Base-by-base conservation (phyloP, 2,797 vertebrate species). In the Peromyscus attwateri region DNA sequence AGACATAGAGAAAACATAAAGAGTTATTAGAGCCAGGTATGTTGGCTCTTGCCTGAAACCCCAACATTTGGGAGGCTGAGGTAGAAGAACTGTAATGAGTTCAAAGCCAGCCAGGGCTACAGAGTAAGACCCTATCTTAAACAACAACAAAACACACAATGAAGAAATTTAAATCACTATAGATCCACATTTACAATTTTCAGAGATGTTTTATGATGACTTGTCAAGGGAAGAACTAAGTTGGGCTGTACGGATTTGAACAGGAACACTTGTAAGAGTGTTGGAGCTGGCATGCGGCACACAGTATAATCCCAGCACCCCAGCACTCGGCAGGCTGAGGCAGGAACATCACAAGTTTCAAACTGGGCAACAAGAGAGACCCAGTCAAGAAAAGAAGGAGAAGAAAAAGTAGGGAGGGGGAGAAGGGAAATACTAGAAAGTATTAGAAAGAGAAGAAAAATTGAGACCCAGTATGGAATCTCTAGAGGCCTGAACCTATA, bases 321-420 rank as follows among this genome's bases (percentile, higher is more conserved):
- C n/a, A 43, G 70, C 25, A 88, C 6, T 13, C 5, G 34, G 52
- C 14, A 55, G 14, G 52, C 52, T 55, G 52, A 55, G 52, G 52
- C 52, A 57, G 87, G n/a, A 75, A 27, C 49, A 31, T 75, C 29
- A 43, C 37, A 60, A 21, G 3, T 43, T 88, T 43, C 52, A 10
- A 40, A 16, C 52, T 14, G 52, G 70, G 10, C 3, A 9, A 60
- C 0, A 60, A 43, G 9, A 73, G 70, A 75, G 70, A 40, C 16
- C n/a, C 68, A 21, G 25, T 43, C 27, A 76, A 76, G 52, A 60
- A 55, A 75, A n/a, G 25, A 73, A 57, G 23, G 34, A 37, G 34
- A 9, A 34, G 16, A 3, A 12, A 29, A 31, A 10, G 6, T 1
- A 23, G 11, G 27, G 5, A 19, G 9, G 16, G 16, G 2, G n/a